Base-by-base conservation (phyloP, 2,888 invertebrate genomes). In the Lagria hirta region DNA sequence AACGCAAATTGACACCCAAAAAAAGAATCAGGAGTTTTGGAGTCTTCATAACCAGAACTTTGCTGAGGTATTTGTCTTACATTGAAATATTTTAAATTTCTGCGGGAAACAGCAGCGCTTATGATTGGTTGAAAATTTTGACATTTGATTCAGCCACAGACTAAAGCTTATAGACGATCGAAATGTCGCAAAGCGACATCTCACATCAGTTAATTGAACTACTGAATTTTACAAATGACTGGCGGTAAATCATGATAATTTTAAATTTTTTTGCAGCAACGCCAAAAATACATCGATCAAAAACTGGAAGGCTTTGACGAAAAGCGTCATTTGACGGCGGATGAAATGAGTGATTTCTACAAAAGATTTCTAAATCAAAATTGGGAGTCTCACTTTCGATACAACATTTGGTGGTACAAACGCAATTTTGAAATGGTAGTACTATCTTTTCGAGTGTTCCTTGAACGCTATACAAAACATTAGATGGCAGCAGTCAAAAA, bases 1-100 rank as follows among this genome's bases (percentile, higher is more conserved):
- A 52, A 68, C 80, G 52, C 79, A 85, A 60, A 74, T 78, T 50
- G 81, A 82, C 47, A 84, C 86, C 0, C 88, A 89, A 59, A 73
- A 78, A 41, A 93, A 91, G 91, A 91, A 92, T 69, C 84, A 91
- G 52, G 73, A 77, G 20, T 93, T 92, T 72, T 93, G 93, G 93
- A 74, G 77, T 1, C 75, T 77, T 48, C 92, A 93, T 59, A 93
- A 93, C 64, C 77, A 77, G 13, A 80, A 77, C 40, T 93, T 91
- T 70, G 78, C 81, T 60, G 76, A 83, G 69, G 86, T 85, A 70
- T 27, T 20, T 11, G 26, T 8, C 4, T 6, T n/a, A 58, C 59
- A 41, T 51, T 59, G 63, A 40, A 23, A 63, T 13, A 14, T 30
- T 51, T 36, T 15, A 13, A 22, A 22, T 5, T 13, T 33, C 13